phyloP scores from a whole-genome alignment of 2,113 vertebrate genomes.

The Symphodus melops region DNA sequence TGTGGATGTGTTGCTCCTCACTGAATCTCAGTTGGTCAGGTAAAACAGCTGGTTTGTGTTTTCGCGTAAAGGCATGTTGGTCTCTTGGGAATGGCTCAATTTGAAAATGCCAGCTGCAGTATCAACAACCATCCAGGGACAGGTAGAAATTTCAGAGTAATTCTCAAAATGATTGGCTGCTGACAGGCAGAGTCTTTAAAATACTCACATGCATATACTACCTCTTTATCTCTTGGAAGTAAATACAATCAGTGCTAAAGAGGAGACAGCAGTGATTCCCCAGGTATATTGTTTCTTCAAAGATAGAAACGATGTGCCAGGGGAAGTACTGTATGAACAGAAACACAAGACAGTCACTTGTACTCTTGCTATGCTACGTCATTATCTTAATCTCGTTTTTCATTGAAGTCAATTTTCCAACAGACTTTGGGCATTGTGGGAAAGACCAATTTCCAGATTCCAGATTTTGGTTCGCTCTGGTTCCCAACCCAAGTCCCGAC shows the following conservation, averaged over 20 bases:
- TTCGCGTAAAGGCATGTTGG: background rate
- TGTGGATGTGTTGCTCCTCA: background rate
- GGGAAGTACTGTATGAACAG: background rate
- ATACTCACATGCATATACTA: background rate
- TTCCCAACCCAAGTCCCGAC: no score
- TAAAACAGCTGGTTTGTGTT: conserved; percentile 31
- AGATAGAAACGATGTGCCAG: no score
- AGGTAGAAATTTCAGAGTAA: background rate
- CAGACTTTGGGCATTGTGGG: no score
- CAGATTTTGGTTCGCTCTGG: no score
- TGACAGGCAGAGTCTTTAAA: conserved; percentile 9
- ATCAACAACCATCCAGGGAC: background rate
- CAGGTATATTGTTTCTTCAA: background rate
- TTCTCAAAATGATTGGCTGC: conserved; percentile 20
- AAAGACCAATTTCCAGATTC: no score
- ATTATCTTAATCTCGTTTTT: no score
- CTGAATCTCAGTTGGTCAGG: no score
- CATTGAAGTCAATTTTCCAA: no score
- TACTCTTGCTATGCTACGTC: no score
- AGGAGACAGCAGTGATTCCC: background rate
- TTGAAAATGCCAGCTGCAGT: conserved; percentile 32
- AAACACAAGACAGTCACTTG: background rate
- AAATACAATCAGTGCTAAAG: background rate
- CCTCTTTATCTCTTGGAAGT: background rate
- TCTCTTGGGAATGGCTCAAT: conserved; percentile 29